A percentile compares a stretch with the other conserved stretches of the same genome.
Conservation (phyloP, 2,888 invertebrate species). For the Corbicula japonica region DNA sequence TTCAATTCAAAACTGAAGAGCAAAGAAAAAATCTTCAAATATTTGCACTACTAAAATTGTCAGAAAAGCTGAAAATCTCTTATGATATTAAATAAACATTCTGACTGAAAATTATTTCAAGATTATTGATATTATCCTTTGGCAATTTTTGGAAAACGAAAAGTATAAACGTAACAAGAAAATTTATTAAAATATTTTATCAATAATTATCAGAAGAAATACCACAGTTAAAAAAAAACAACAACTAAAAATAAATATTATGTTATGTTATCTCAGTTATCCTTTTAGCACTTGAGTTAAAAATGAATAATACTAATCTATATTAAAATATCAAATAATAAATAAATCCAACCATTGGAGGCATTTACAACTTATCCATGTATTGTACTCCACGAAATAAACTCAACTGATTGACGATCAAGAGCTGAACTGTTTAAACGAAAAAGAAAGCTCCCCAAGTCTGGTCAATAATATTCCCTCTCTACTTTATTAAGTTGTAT, state of each 20-base stretch:
- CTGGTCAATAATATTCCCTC: conserved; percentile 11
- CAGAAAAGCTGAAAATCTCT: background rate
- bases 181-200: too few relatives aligned
- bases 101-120: background rate
- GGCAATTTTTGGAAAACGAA: too few relatives aligned
- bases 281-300: too few relatives aligned
- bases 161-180: too few relatives aligned
- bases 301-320: too few relatives aligned
- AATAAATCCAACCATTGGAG: conserved; percentile 21
- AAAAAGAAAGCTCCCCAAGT: too few relatives aligned
- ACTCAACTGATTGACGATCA: background rate
- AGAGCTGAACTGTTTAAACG: conserved; percentile 2
- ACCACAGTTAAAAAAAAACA: too few relatives aligned
- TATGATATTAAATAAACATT: conserved; percentile 7
- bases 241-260: too few relatives aligned
- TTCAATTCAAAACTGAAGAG: conserved; percentile 21
- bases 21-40: conserved; percentile 31
- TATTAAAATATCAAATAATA: too few relatives aligned
- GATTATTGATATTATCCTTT: too few relatives aligned
- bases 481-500: background rate
- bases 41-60: conserved; percentile 18
- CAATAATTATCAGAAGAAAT: too few relatives aligned
- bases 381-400: conserved; percentile 3
- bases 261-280: too few relatives aligned
- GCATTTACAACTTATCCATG: background rate